Percentiles rank a stretch among this genome's conserved stretches.
phyloP scores from a whole-genome alignment of 2,113 vertebrate genomes.

The Mus spicilegus region DNA sequence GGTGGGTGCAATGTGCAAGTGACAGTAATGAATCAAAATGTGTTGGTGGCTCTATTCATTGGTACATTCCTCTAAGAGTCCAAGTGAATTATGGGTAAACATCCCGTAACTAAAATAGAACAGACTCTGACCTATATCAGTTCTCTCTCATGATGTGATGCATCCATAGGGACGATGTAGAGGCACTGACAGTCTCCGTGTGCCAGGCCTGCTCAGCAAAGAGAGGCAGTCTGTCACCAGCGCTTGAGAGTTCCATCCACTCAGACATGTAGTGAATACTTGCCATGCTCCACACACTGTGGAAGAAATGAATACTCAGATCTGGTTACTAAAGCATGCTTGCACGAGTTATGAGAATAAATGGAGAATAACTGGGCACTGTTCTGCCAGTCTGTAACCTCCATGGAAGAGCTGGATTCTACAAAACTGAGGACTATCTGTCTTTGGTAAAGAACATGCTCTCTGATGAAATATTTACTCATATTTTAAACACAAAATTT shows the following conservation, averaged over 20 bases:
- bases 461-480: not conserved
- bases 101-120: not conserved
- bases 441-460: not conserved
- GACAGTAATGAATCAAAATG: not conserved
- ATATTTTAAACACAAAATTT: constrained; percentile 33
- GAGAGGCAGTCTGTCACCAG: not conserved
- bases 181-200: not conserved
- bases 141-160: not conserved
- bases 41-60: not conserved
- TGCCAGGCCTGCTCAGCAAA: not conserved
- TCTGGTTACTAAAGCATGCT: not conserved
- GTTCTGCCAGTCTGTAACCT: not conserved
- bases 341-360: not conserved
- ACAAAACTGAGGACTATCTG: not conserved
- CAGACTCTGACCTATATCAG: not conserved
- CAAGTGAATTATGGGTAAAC: not conserved
- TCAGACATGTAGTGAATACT: not conserved
- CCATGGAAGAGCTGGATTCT: not conserved
- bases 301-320: not conserved
- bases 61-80: not conserved
- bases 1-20: not conserved
- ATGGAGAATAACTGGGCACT: not conserved
- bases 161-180: not conserved
- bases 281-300: not conserved
- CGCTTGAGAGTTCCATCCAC: not conserved